Base-by-base conservation (phyloP, 2,888 invertebrate genomes). In the Scaptodrosophila latifasciaeformis region DNA sequence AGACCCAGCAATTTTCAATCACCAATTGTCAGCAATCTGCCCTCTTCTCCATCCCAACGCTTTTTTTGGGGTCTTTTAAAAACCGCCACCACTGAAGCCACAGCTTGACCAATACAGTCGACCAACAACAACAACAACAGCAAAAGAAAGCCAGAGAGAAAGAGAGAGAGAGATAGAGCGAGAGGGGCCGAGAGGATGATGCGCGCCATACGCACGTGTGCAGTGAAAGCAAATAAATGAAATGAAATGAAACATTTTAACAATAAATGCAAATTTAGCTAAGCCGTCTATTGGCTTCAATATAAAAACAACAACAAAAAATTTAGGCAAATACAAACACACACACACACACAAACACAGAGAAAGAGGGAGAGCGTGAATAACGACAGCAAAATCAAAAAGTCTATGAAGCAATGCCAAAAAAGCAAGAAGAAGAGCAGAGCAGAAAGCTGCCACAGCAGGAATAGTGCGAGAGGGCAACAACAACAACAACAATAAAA, bases 191-290 rank as follows among this genome's bases (percentile, higher is more conserved):
- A n/a, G n/a, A n/a, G n/a, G n/a, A n/a, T n/a, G n/a, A n/a, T n/a
- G n/a, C n/a, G n/a, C n/a, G n/a, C n/a, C 27, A 27, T 12, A 31
- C 2, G 10, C 31, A 31, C 31, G 65, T 65, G 66, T 62, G 44
- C 62, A 55, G 47, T 45, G 19, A 34, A 24, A 30, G 43, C 59
- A 59, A 71, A 71, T 69, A 71, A 62, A 71, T 72, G 63, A 77
- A 76, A 71, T 72, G 63, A 77, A 76, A 72, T 77, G 74, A 72
- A 72, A 72, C 70, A 77, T 72, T 72, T 74, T 70, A 72, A 72
- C 72, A 72, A 72, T 72, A 72, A 72, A 72, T 72, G 72, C 77
- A 72, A 72, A 72, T 72, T 77, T 77, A 56, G 72, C 74, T 77
- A 77, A 72, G 72, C 72, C 58, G 70, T 59, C 77, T 59, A 70